Evolutionary conservation across 2,113 vertebrate genomes (phyloP), one percentile per base, ranked within the genome.

Genomic region (Thunnus thynnus): DNA sequence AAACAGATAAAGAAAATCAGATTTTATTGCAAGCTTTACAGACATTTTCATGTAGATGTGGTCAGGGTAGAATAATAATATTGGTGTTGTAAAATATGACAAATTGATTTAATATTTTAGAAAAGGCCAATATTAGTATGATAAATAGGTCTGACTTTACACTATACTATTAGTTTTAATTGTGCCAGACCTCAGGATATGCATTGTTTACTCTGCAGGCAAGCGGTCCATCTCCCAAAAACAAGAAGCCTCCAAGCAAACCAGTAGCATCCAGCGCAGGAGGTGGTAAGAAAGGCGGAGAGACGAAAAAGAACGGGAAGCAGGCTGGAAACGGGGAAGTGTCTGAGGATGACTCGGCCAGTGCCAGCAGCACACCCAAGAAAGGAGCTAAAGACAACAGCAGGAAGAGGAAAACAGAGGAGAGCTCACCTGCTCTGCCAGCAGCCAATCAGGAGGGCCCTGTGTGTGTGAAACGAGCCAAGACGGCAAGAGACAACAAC

Each of bases 191-290:
- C 25, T 63, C 7, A 72, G 46, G 44, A 4, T 54, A 66, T 32
- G 13, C 5, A 17, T 66, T 86, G 16, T 84, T 88, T 71, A 82
- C 70, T 93, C 66, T 88, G 30, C 88, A 99, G 98, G 98, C 98
- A 91, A 99, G 98, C 71, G 97, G 97, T 87, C 97, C 97, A 61
- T 95, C 95, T 64, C 94, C 97, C 73, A 99, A 98, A 95, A 94
- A 92, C 78, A 99, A 98, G 95, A 99, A 98, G 90, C 90, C 96
- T 90, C 97, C 94, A 70, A 93, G 94, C 82, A 98, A 93, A 87
- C 88, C 90, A 71, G 54, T 62, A 84, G 73, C 88, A 79, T 80
- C 88, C 41, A 79, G 75, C 2, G 91, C 51, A 67, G 92, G 73
- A 27, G 58, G 87, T 1, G 67, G 69, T 16, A 99, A 97, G 91